A percentile compares a stretch with the other conserved stretches of the same genome.
Conservation (phyloP, 2,113 vertebrate genomes). For the Oceanodroma tethys region DNA sequence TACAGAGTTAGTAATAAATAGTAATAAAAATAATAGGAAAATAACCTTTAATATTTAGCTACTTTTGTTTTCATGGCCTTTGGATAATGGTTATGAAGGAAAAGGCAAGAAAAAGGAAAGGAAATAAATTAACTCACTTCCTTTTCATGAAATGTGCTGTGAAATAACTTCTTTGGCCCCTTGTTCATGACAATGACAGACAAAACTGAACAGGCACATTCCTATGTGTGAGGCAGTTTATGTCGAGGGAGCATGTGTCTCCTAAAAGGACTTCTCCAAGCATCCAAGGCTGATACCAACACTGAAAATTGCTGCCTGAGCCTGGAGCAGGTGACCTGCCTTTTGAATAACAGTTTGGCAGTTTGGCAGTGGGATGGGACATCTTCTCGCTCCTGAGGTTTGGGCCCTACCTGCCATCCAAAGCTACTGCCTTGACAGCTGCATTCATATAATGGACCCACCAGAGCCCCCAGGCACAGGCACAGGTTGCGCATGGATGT, state of each 20-base stretch:
- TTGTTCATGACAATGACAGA: background rate
- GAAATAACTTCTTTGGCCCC: background rate
- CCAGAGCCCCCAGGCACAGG: background rate
- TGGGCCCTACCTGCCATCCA: background rate
- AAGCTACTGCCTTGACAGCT: background rate
- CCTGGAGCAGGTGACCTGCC: background rate
- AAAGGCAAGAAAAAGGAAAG: background rate
- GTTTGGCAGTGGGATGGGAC: background rate
- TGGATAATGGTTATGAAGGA: background rate
- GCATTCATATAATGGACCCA: background rate
- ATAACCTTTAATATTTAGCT: background rate
- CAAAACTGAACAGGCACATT: background rate
- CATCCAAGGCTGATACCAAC: background rate
- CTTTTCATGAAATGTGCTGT: background rate
- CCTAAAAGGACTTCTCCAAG: background rate
- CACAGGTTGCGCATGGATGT: accelerated
- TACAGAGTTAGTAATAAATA: background rate
- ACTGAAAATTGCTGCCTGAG: background rate
- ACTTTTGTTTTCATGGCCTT: background rate
- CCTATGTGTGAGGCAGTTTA: background rate
- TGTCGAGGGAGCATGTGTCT: background rate
- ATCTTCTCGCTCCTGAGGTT: background rate
- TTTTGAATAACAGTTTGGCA: background rate
- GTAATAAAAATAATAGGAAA: background rate
- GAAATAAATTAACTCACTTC: background rate